phyloP scores from a whole-genome alignment of 2,113 vertebrate species.

The Panthera tigris region DNA sequence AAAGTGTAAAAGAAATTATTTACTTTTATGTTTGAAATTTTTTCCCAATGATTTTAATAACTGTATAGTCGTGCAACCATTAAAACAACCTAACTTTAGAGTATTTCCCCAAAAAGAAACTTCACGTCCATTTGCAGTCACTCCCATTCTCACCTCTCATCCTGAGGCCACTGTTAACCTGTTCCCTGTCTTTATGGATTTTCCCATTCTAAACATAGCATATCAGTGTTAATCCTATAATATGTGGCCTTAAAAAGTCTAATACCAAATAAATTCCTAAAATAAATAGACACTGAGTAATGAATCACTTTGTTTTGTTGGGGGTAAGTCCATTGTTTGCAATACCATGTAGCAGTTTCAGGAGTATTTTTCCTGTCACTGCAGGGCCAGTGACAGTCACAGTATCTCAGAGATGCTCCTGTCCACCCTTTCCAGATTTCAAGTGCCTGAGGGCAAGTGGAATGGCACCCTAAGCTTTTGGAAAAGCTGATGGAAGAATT shows the following conservation, averaged over 20 bases:
- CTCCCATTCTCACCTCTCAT: neutral
- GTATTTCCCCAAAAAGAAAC: neutral
- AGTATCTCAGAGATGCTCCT: neutral
- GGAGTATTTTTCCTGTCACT: neutral
- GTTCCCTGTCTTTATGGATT: neutral
- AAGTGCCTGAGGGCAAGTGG: neutral
- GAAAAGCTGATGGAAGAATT: neutral
- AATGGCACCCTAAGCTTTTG: neutral
- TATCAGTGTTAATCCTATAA: neutral
- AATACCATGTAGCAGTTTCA: neutral
- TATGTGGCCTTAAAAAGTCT: neutral
- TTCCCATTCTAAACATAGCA: neutral
- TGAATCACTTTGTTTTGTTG: neutral
- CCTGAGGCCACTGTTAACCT: neutral
- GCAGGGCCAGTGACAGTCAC: neutral
- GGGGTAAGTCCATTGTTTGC: neutral
- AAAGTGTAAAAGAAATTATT: neutral
- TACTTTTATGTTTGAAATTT: neutral
- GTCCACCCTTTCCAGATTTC: neutral
- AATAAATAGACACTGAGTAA: neutral
- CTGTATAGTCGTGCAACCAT: neutral
- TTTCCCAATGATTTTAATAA: neutral
- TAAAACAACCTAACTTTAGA: neutral
- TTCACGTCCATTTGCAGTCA: neutral
- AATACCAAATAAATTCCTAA: neutral